phyloP scores from a whole-genome alignment of 2,888 invertebrate species.

The Ecdyonurus torrentis region DNA sequence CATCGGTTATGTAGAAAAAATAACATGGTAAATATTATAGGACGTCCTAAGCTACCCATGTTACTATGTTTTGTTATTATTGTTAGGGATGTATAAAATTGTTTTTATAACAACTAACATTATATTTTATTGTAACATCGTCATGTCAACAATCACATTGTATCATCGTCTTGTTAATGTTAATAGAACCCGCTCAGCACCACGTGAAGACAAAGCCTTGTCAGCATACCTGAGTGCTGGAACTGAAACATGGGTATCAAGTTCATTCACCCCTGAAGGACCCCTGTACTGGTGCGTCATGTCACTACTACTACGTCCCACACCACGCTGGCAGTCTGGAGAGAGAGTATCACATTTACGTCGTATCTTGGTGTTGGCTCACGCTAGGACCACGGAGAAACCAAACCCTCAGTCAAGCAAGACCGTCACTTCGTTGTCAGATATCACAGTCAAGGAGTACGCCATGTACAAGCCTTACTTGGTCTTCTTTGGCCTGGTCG shows the following conservation, averaged over 20 bases:
- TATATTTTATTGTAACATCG: not conserved
- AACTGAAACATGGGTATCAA: conserved; percentile 53
- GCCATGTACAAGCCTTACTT: conserved; percentile 69
- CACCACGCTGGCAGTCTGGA: conserved; percentile 20
- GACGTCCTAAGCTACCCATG: too few species aligned
- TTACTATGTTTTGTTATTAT: too few species aligned
- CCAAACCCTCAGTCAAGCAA: conserved; percentile 37
- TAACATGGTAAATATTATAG: too few species aligned
- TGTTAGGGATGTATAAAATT: too few species aligned
- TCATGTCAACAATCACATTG: too few species aligned
- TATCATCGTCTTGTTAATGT: too few species aligned
- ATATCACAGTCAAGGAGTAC: conserved; percentile 45
- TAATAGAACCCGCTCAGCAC: conserved; percentile 53
- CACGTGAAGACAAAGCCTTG: conserved; percentile 63
- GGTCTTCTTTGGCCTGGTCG: conserved; percentile 69
- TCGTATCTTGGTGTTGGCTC: conserved; percentile 59
- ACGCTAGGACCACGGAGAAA: conserved; percentile 50
- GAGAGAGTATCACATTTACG: conserved; percentile 45
- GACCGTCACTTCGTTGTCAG: conserved; percentile 31
- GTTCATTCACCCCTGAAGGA: conserved; percentile 78
- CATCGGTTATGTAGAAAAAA: too few species aligned
- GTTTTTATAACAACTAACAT: conserved; percentile 6
- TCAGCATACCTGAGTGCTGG: conserved; percentile 47
- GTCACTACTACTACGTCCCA: conserved; percentile 61
- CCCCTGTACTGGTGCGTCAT: conserved; percentile 77